Percentiles rank a stretch among this genome's conserved stretches.
These are phyloP conservation scores for Oeneis ivallda DNA, from an alignment of 2,888 invertebrate species.

Conservation along the genomic window DNA sequence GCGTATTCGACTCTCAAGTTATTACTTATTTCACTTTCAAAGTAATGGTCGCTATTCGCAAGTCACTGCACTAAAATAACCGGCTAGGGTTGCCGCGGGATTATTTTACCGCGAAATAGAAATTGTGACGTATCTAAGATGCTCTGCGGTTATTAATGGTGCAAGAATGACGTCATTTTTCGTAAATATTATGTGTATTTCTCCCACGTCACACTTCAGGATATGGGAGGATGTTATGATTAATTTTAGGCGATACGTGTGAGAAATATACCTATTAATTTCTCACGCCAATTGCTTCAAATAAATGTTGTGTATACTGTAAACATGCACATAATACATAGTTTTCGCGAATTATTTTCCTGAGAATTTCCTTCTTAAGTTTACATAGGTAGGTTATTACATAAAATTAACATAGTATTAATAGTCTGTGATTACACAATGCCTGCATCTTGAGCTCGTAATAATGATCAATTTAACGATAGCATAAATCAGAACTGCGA, in stretches of 20 bases:
- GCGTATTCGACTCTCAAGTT: conserved; percentile 32
- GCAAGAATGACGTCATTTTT: conserved; percentile 12
- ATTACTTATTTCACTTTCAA: conserved; percentile 49
- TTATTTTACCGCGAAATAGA: conserved; percentile 11
- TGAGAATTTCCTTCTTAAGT: no score
- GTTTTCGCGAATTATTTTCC: no score
- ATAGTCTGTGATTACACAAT: no score
- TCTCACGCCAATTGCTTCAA: not conserved
- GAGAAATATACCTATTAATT: not conserved
- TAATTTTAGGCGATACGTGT: conserved; percentile 8
- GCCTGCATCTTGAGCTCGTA: no score
- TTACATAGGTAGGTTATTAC: no score
- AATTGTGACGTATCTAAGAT: conserved; percentile 12
- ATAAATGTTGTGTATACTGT: not conserved
- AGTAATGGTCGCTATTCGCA: conserved; percentile 60
- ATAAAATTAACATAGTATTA: no score
- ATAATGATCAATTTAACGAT: no score
- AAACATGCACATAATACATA: not conserved
- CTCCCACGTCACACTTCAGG: conserved; percentile 5
- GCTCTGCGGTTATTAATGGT: conserved; percentile 12
- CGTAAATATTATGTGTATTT: conserved; percentile 3
- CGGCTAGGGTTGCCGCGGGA: conserved; percentile 25
- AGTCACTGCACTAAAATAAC: conserved; percentile 67
- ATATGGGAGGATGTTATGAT: conserved; percentile 1
- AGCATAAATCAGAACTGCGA: no score